Percentiles rank a stretch among this genome's conserved stretches.
phyloP scores from a whole-genome alignment of 2,113 vertebrate species.

The Myodes glareolus region DNA sequence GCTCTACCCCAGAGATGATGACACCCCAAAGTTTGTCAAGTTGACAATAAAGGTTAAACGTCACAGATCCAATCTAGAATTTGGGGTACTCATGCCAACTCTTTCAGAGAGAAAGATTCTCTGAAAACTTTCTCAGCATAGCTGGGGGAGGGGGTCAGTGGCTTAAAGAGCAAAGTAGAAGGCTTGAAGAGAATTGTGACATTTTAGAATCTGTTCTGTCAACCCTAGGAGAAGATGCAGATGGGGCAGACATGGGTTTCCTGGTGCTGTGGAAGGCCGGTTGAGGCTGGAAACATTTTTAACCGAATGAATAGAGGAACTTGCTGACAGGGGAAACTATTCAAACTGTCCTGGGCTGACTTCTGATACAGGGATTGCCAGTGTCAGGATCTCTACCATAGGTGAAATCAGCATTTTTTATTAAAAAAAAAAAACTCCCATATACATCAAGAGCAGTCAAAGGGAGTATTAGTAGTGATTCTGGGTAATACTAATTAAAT shows the following conservation, averaged over 20 bases:
- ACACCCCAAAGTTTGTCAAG: background rate
- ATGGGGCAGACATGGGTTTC: background rate
- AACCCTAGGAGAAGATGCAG: background rate
- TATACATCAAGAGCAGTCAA: background rate
- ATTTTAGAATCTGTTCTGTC: background rate
- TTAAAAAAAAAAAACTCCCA: background rate
- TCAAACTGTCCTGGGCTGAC: background rate
- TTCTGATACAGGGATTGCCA: background rate
- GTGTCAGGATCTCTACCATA: background rate
- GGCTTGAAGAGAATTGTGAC: background rate
- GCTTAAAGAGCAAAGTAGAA: background rate
- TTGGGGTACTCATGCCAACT: background rate
- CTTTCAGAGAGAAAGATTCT: background rate
- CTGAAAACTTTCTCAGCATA: background rate
- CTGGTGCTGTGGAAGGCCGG: background rate
- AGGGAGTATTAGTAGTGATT: background rate
- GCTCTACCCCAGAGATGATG: background rate
- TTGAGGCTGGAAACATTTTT: background rate
- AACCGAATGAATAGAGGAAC: slow-evolving; percentile 58
- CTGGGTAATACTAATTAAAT: background rate
- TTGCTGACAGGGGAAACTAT: slow-evolving; percentile 46
- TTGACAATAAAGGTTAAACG: background rate
- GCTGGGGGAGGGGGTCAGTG: background rate
- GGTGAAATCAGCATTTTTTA: slow-evolving; percentile 25
- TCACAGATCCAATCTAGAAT: background rate